A percentile compares a stretch with the other conserved stretches of the same genome.
Conservation (phyloP, 2,113 vertebrate genomes). For the Pelecanoides urinatrix region DNA sequence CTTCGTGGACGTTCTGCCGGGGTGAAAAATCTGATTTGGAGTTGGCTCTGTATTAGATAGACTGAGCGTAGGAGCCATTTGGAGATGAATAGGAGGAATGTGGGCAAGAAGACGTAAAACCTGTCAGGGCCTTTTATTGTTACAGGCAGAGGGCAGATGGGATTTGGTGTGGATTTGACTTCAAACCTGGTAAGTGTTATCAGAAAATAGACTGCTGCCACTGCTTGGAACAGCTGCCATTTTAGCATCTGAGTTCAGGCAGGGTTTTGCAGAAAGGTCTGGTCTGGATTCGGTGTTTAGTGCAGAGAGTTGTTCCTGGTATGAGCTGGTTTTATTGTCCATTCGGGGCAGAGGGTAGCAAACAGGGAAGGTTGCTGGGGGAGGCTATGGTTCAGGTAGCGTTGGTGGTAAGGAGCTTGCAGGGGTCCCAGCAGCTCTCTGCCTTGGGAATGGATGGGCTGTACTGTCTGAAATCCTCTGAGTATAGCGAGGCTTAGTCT, state of each 20-base stretch:
- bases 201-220: not conserved
- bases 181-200: not conserved
- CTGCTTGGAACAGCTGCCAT: constrained; percentile 17
- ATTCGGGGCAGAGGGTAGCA: not conserved
- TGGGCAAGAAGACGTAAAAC: constrained; percentile 44
- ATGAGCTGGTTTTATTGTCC: not conserved
- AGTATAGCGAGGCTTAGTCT: not conserved
- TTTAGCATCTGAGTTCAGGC: not conserved
- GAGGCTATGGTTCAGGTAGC: not conserved
- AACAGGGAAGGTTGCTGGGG: not conserved
- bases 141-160: constrained; percentile 15
- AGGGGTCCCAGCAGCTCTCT: not conserved
- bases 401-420: not conserved
- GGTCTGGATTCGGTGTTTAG: not conserved
- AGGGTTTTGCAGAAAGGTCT: not conserved
- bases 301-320: not conserved
- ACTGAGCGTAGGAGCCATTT: not conserved
- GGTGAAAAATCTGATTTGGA: constrained; percentile 47
- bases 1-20: not conserved
- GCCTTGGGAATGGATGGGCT: not conserved
- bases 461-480: not conserved
- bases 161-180: constrained; percentile 23
- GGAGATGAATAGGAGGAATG: constrained; percentile 42
- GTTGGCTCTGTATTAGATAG: constrained; percentile 2
- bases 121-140: constrained; percentile 35